Base-by-base conservation (phyloP, 2,113 vertebrate genomes). In the Neodon shergylaensis region DNA sequence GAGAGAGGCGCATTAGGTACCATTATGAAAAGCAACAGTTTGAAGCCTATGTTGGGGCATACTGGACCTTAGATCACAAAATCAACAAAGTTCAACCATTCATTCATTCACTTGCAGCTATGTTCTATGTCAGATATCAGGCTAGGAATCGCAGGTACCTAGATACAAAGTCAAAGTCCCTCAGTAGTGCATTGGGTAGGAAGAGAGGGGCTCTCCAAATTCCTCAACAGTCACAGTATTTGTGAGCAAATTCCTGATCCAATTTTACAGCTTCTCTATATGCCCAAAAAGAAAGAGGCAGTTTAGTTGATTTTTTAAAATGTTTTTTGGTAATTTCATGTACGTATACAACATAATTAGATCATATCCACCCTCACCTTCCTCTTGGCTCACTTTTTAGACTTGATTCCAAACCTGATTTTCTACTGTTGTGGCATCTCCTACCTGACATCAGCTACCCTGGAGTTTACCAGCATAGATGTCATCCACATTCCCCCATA, bases 321-420 rank as follows among this genome's bases (percentile, higher is more conserved):
- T 54, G 13, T 26, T 84, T 31, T 6, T 77, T 77, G 26, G 4
- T 47, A 22, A 85, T 49, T 85, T 85, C 10, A 33, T 47, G 9
- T 21, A 3, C 22, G 28, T 21, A 66, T 85, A 33, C 26, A 85
- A 47, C 65, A 10, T 85, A 66, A 36, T 36, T 79, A 79, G 47
- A 22, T 79, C 49, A 79, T 36, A 36, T 36, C 47, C 17, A 79
- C 49, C 77, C 17, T 54, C 11, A 82, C 33, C 52, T 33, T 54
- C 17, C 49, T 54, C n/a, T 49, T 68, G n/a, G 70, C 8, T 68
- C 63, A 22, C 17, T 68, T 47, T 68, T 68, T 36, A 93, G 88
- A 61, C 52, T 58, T 74, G n/a, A 96, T 44, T 31, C 33, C 66
- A 92, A 44, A 92, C 52, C 88, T 83, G 61, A 88, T 54, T 65